Evolutionary conservation across 2,797 vertebrate species (phyloP).

Genomic region (Oreochromis grahami): DNA sequence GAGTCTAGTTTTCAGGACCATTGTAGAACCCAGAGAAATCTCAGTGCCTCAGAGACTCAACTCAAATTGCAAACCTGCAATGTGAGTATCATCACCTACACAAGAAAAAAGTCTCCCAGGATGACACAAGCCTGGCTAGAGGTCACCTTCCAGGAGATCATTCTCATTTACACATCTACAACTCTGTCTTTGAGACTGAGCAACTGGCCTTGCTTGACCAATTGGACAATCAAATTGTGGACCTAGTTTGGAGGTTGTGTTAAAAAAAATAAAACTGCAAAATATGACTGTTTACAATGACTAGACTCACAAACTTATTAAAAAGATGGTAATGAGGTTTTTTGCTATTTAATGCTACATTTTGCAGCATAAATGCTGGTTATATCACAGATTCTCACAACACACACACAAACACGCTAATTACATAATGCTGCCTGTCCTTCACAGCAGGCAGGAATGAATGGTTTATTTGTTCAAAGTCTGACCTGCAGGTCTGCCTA

Average conservation of each 20-base stretch:
- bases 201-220: neutral
- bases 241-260: neutral
- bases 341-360: neutral
- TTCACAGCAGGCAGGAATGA: neutral
- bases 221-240: neutral
- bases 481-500: neutral
- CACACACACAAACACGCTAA: neutral
- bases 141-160: neutral
- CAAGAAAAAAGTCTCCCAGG: neutral
- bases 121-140: neutral
- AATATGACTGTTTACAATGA: neutral
- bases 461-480: neutral
- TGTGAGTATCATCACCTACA: neutral
- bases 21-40: neutral
- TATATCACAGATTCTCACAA: neutral
- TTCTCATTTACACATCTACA: neutral
- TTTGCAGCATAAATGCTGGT: neutral
- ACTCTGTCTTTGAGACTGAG: neutral
- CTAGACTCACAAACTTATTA: neutral
- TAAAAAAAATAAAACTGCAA: neutral
- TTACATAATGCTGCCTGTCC: neutral
- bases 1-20: neutral
- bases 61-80: neutral
- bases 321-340: neutral
- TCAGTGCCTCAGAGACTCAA: neutral